Conservation (phyloP, 2,888 invertebrate genomes). For the Pristionchus japonicus region DNA sequence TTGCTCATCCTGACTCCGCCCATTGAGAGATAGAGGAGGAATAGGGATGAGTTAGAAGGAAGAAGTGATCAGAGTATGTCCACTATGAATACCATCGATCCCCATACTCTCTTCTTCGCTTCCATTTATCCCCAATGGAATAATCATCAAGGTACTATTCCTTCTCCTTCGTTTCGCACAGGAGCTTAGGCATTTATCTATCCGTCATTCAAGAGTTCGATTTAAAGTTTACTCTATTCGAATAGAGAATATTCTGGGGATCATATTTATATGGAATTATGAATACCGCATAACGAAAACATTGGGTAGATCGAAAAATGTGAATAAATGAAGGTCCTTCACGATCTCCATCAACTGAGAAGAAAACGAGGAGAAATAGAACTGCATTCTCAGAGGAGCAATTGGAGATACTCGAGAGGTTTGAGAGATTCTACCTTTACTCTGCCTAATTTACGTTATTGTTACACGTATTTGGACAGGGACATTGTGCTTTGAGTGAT, state of each 20-base stretch:
- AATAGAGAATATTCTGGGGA: neutral
- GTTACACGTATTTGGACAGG: neutral
- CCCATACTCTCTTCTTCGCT: conserved; percentile 5
- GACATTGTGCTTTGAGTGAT: neutral
- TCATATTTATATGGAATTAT: neutral
- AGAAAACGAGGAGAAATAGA: conserved; percentile 57
- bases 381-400: conserved; percentile 63
- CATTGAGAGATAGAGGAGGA: neutral
- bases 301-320: too few relatives aligned
- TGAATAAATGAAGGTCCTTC: too few relatives aligned
- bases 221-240: neutral
- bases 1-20: neutral
- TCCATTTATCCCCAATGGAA: conserved; percentile 33
- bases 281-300: too few relatives aligned
- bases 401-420: conserved; percentile 54
- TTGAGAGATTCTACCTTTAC: too few relatives aligned
- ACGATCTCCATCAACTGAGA: conserved; percentile 49
- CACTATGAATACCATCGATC: neutral
- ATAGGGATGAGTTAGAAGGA: neutral
- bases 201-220: neutral
- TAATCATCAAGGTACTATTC: neutral
- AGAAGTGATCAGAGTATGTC: neutral
- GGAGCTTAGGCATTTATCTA: too few relatives aligned
- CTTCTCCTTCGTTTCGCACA: too few relatives aligned
- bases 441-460: neutral